A percentile compares a stretch with the other conserved stretches of the same genome.
These are phyloP conservation scores for Hypena proboscidalis DNA, from an alignment of 2,888 invertebrate genomes.

Conservation along the genomic window DNA sequence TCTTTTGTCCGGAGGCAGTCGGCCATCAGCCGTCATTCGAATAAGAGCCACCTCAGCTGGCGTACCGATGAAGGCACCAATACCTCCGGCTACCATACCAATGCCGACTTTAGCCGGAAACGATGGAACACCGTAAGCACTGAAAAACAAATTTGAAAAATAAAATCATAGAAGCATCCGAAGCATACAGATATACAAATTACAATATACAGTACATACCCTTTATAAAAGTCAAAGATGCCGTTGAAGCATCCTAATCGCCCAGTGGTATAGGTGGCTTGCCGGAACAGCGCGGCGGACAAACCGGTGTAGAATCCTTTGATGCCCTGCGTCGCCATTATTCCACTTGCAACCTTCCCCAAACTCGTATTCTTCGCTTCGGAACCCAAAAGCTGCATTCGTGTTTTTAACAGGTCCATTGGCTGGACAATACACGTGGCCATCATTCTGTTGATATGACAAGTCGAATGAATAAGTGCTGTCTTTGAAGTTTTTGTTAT, in stretches of 20 bases:
- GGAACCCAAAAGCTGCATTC: constrained; percentile 81
- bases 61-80: constrained; percentile 97
- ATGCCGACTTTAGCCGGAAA: constrained; percentile 88
- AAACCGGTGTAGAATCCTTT: constrained; percentile 94
- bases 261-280: constrained; percentile 98
- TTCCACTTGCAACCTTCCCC: constrained; percentile 88
- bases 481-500: no score
- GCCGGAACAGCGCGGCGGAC: constrained; percentile 95
- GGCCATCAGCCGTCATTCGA: constrained; percentile 99
- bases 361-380: constrained; percentile 86
- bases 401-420: constrained; percentile 61
- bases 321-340: constrained; percentile 93
- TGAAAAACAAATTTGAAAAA: constrained; percentile 3
- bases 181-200: constrained; percentile 6
- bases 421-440: constrained; percentile 62
- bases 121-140: constrained; percentile 21
- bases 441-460: constrained; percentile 49
- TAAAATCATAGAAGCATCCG: background rate
- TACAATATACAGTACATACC: constrained; percentile 13
- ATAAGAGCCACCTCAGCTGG: constrained; percentile 99
- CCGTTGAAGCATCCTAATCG: constrained; percentile 96
- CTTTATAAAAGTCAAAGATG: constrained; percentile 84
- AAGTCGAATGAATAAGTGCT: no score
- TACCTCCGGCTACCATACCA: constrained; percentile 94
- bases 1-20: constrained; percentile 93